Evolutionary conservation across 1,140 invertebrate species (phyloP), one percentile per base, ranked within the genome.

Genomic region (Pararge aegeria): DNA sequence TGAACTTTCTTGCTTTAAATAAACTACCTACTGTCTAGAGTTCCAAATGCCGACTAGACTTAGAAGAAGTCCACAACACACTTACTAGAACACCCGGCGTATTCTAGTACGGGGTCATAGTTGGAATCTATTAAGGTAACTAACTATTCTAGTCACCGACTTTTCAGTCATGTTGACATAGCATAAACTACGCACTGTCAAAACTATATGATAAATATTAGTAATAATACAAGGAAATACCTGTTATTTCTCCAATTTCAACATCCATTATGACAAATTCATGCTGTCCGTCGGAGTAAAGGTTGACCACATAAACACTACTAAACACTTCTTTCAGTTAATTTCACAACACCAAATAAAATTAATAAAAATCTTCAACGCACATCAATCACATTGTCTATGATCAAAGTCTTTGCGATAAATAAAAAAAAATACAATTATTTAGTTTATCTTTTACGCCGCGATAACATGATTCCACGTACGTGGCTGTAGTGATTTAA

Each of bases 241-340:
- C 66, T 63, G 30, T 42, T 34, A 19, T 48, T 18, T 68, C 66
- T 10, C 59, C 53, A 7, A 7, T 38, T 42, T 68, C 61, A n/a
- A 68, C 54, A 60, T 68, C 61, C 66, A 68, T 68, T 42, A 58
- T 55, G n/a, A 42, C 20, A 16, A 29, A 38, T 20, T 59, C 48
- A 50, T 29, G 13, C 15, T 50, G 7, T 50, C 27, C 12, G 0
- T 34, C 3, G 12, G 10, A 27, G 27, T 4, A 27, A n/a, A 38
- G 13, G 10, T n/a, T 5, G 13, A 6, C 10, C 34, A 12, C 34
- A 38, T 4, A 6, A 12, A n/a, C 34, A 38, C 12, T 42, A 6
- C 3, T 2, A 40, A 2, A 7, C 29, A 30, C 5, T 30, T 30
- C 7, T 4, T 24, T 4, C 4, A 15, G 6, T 15, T 42, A 16